These are phyloP conservation scores for Cheirogaleus medius DNA, from an alignment of 2,113 vertebrate genomes.

Conservation along the genomic window DNA sequence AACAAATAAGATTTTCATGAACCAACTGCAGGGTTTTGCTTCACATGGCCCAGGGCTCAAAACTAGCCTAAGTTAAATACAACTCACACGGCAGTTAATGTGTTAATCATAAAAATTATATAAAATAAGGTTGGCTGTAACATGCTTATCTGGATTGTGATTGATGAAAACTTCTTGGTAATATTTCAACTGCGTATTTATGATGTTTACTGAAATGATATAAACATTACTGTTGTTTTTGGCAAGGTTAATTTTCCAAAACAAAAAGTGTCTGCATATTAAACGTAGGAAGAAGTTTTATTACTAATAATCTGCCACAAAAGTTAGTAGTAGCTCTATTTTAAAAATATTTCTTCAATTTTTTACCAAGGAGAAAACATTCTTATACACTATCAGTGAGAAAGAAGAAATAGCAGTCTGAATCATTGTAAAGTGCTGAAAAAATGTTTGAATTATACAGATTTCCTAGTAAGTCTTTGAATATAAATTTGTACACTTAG, in stretches of 20 bases:
- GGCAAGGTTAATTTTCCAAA: background rate
- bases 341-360: background rate
- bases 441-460: background rate
- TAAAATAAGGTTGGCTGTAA: background rate
- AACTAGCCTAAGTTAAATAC: too few relatives aligned
- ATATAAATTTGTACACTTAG: background rate
- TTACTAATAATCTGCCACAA: background rate
- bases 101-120: background rate
- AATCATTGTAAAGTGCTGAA: background rate
- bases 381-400: background rate
- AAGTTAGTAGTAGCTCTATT: background rate
- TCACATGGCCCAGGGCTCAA: too few relatives aligned
- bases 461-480: background rate
- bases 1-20: too few relatives aligned
- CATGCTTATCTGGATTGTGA: background rate
- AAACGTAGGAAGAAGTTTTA: background rate
- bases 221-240: constrained; percentile 13
- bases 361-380: background rate
- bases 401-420: background rate
- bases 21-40: too few relatives aligned
- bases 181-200: background rate
- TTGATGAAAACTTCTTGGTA: background rate
- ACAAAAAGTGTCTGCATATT: background rate
- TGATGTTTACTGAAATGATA: background rate
- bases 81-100: too few relatives aligned